Evolutionary conservation across 2,113 vertebrate species (phyloP), one percentile per base, ranked within the genome.

Genomic region (Paradoxurus hermaphroditus): DNA sequence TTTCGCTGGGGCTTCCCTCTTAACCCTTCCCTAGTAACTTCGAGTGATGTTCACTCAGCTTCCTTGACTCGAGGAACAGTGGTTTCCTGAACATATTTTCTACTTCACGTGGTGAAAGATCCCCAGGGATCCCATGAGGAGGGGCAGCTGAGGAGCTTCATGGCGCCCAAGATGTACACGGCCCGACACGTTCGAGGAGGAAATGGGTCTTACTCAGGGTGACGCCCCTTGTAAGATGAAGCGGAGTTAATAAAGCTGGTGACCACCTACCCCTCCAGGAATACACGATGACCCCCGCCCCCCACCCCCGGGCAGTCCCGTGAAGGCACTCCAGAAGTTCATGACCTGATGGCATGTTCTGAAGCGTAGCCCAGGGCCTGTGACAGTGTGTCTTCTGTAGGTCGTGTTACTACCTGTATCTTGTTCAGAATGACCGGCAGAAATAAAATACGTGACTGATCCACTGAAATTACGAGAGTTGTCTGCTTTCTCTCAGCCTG

Each of bases 351-450:
- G 94, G 51, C 49, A 34, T 44, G 87, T 96, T 98, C 97, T 96
- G 91, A 88, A 98, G 92, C 81, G 91, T 70, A 96, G 98, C 98
- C 98, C 94, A 96, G 95, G 97, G 98, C 95, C 93, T 97, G 89
- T 34, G 67, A 95, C 93, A 96, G 98, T 96, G 96, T 97, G 95
- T 97, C 98, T 98, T 97, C 56, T 96, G 90, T 39, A 91, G 97
- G 96, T 98, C 97, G 19, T 98, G 98, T 98, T 98, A 89, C 85
- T 97, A 95, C 98, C 95, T 99, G 98, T 51, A 95, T 97, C 97
- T 84, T 46, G 97, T 97, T 84, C 44, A 95, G 53, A 86, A 92
- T 65, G 98, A 95, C 96, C 90, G 91, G 95, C 67, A 97, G 79
- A 96, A 98, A 97, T 93, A 97, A 98, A 95, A 62, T 82, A 90